Percentiles rank a stretch among this genome's conserved stretches.
phyloP scores from a whole-genome alignment of 2,797 vertebrate species.

The Argentina silus region DNA sequence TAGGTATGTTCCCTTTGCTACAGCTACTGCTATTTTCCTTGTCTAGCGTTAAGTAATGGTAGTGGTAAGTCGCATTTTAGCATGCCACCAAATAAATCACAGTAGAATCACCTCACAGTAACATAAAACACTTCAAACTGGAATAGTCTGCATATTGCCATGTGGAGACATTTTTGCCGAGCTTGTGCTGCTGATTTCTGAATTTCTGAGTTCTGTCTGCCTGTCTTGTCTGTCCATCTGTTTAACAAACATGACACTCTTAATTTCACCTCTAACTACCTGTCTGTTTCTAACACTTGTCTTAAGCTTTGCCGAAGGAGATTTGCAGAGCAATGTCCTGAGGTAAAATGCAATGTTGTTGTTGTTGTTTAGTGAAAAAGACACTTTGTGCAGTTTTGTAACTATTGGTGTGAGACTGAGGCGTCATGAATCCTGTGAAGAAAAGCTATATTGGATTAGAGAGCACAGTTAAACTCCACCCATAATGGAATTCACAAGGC shows the following conservation, averaged over 20 bases:
- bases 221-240: conserved; percentile 2
- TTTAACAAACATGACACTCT: background rate
- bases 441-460: background rate
- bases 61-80: too few relatives aligned
- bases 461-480: background rate
- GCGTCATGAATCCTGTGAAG: background rate
- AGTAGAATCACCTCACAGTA: too few relatives aligned
- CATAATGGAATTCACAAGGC: background rate
- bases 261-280: conserved; percentile 7
- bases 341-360: conserved; percentile 78
- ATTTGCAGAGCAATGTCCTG: conserved; percentile 85
- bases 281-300: conserved; percentile 65
- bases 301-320: conserved; percentile 89
- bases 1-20: too few relatives aligned
- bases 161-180: background rate
- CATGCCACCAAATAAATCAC: too few relatives aligned
- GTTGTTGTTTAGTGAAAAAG: background rate
- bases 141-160: background rate
- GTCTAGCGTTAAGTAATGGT: too few relatives aligned
- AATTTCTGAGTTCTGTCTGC: background rate
- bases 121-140: background rate
- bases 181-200: background rate
- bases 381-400: background rate
- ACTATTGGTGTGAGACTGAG: background rate
- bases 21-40: too few relatives aligned